A percentile compares a stretch with the other conserved stretches of the same genome.
phyloP scores from a whole-genome alignment of 2,888 invertebrate species.

The Chironomus tentans region DNA sequence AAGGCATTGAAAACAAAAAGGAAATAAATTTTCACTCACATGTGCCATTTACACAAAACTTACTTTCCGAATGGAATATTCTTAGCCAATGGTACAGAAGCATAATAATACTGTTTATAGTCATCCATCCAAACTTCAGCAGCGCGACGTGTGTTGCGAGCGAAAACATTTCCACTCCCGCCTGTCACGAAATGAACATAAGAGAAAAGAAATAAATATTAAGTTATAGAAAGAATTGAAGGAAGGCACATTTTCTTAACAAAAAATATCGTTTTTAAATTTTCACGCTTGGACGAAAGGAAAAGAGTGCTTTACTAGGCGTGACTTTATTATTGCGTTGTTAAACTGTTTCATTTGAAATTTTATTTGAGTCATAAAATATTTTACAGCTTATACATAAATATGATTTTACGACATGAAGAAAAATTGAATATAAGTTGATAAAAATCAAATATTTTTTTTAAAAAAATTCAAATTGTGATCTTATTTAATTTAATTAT shows the following conservation, averaged over 20 bases:
- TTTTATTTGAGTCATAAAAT: neutral
- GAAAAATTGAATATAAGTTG: neutral
- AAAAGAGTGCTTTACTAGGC: neutral
- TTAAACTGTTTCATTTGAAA: neutral
- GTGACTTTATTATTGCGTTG: neutral
- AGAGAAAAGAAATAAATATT: neutral
- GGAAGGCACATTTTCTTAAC: neutral
- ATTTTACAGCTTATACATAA: neutral
- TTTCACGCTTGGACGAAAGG: neutral
- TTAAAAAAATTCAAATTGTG: too few species aligned
- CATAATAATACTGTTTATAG: slow-evolving; percentile 92
- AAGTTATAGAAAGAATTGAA: neutral
- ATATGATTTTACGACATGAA: neutral
- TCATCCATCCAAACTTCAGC: slow-evolving; percentile 99
- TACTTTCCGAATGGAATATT: slow-evolving; percentile 85
- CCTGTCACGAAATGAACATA: slow-evolving; percentile 33
- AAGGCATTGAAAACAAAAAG: too few species aligned
- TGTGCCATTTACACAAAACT: slow-evolving; percentile 31
- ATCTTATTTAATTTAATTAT: neutral
- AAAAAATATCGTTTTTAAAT: neutral
- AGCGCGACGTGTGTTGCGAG: slow-evolving; percentile 77
- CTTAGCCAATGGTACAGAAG: slow-evolving; percentile 81
- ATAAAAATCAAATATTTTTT: too few species aligned
- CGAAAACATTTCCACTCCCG: slow-evolving; percentile 94
- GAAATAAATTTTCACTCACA: too few species aligned